Evolutionary conservation across 2,113 vertebrate genomes (phyloP).

Genomic region (Clarias macrocephalus): DNA sequence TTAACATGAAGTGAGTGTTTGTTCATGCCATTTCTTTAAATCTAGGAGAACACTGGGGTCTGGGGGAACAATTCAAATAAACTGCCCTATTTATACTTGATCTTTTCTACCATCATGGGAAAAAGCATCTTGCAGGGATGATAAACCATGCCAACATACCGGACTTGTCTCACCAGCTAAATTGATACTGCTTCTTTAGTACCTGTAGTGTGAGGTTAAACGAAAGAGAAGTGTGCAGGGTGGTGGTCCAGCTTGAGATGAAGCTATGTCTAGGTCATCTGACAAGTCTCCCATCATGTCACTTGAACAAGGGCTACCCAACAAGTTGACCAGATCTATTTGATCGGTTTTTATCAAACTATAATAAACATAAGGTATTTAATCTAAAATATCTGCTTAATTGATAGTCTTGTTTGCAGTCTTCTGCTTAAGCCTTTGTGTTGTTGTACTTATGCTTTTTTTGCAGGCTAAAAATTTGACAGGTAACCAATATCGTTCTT

Average conservation of each 20-base stretch:
- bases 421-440: not conserved
- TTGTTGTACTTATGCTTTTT: not conserved
- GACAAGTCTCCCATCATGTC: slow-evolving; percentile 42
- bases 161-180: not conserved
- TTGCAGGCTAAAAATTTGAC: not conserved
- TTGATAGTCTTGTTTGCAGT: not conserved
- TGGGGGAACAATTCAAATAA: not conserved
- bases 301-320: slow-evolving; percentile 46
- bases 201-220: not conserved
- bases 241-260: not conserved
- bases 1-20: not conserved
- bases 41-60: too few relatives aligned
- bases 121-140: not conserved
- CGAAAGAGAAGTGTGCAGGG: not conserved
- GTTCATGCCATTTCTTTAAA: slow-evolving; percentile 7
- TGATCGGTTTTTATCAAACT: slow-evolving; percentile 19
- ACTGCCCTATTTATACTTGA: not conserved
- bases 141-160: not conserved
- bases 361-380: slow-evolving; percentile 34
- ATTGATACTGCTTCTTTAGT: not conserved
- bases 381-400: not conserved
- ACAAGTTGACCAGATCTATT: not conserved
- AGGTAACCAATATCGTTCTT: not conserved
- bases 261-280: not conserved
- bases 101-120: not conserved